Evolutionary conservation across 1,140 invertebrate species (phyloP), one percentile per base, ranked within the genome.

Genomic region (Aporrectodea caliginosa): DNA sequence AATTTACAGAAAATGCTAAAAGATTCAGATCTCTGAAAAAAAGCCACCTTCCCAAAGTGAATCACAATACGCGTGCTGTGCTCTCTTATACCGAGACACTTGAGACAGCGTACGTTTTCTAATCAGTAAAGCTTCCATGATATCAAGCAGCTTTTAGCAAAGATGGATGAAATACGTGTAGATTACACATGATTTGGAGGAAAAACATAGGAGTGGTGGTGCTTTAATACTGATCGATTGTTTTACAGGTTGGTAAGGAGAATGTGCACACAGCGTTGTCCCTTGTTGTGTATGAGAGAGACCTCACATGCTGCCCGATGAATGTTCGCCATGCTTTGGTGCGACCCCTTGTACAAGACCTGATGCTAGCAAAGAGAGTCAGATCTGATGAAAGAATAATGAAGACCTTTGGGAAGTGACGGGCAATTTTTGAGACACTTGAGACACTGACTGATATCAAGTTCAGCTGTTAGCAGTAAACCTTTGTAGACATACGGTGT

Each of bases 341-440:
- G 89, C 91, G 82, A 91, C 92, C 69, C 93, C 99, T 81, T 98
- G 73, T 97, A 95, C 86, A 91, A 90, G 92, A 94, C 86, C 91
- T 96, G 87, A 91, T 94, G 75, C 89, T 90, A 77, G 97, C 97
- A 1, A 92, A 93, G 81, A 85, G 85, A 85, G 91, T 95, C 27
- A 89, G 95, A 16, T 98, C 94, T 89, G 91, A 97, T 73, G 35
- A 30, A n/a, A 71, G 33, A 92, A 98, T 72, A 90, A 91, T 85
- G 93, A 35, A 93, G 92, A 82, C 93, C 92, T 83, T 94, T 99
- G 6, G 98, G 97, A 0, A 87, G 97, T 0, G 94, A 96, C 82
- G 98, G 98, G 0, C 97, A 99, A 88, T 91, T 94, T 93, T 94
- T 81, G 94, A 97, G 90, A 96, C 97, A 1, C 89, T 91, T 79